A percentile compares a stretch with the other conserved stretches of the same genome.
These are phyloP conservation scores for Melieria crassipennis DNA, from an alignment of 2,888 invertebrate genomes.

Conservation along the genomic window DNA sequence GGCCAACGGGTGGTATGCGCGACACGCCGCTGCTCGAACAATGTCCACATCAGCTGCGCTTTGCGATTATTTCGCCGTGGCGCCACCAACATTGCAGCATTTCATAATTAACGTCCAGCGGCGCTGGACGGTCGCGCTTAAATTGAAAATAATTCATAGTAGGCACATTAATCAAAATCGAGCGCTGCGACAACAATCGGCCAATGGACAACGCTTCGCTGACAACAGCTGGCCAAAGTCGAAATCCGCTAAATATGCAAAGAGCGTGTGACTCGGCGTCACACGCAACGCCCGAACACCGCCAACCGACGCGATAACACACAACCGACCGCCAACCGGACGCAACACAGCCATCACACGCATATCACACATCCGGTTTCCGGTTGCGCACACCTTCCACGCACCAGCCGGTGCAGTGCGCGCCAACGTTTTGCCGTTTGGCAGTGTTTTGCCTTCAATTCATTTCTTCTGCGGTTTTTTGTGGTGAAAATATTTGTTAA, in stretches of 20 bases:
- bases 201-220: background rate
- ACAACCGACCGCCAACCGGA: too few species aligned
- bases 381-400: too few species aligned
- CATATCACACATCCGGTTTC: too few species aligned
- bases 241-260: background rate
- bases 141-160: conserved; percentile 43
- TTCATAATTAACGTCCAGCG: conserved; percentile 39
- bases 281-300: background rate
- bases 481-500: conserved; percentile 2
- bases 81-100: background rate
- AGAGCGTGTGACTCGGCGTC: background rate
- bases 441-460: background rate
- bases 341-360: too few species aligned
- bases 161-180: conserved; percentile 33
- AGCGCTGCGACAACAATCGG: conserved; percentile 11
- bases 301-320: too few species aligned
- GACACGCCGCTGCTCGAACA: background rate
- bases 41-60: conserved; percentile 2
- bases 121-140: conserved; percentile 13
- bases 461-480: conserved; percentile 11
- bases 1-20: background rate
- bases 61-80: background rate
- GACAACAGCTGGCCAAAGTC: background rate
- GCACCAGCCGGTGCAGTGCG: too few species aligned
- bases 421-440: too few species aligned